Evolutionary conservation across 2,113 vertebrate genomes (phyloP).

Genomic region (Ifrita kowaldi): DNA sequence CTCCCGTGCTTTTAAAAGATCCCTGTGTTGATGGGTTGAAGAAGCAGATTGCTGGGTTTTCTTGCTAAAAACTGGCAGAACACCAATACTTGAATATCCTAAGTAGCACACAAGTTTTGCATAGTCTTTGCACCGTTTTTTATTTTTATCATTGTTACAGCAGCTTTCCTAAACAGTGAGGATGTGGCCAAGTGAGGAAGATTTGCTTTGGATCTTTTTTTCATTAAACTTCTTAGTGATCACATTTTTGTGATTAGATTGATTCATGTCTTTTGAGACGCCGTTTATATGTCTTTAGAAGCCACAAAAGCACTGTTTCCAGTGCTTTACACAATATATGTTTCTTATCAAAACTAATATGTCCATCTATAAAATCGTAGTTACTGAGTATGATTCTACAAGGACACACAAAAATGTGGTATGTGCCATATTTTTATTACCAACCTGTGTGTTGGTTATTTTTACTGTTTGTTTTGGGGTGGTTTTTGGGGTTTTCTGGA

Average conservation of each 20-base stretch:
- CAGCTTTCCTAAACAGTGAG: neutral
- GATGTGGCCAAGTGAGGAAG: neutral
- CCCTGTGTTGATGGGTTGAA: neutral
- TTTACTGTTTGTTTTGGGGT: neutral
- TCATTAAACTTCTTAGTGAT: neutral
- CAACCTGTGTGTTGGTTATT: neutral
- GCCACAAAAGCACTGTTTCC: neutral
- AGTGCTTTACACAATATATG: rapidly evolving
- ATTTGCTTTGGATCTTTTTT: neutral
- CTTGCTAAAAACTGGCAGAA: neutral
- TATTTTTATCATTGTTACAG: neutral
- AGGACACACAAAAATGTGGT: neutral
- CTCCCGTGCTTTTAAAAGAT: neutral
- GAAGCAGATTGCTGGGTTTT: neutral
- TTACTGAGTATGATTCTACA: neutral
- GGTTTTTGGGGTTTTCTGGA: too few relatives aligned
- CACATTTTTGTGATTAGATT: neutral
- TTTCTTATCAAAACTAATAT: neutral
- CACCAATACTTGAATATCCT: neutral
- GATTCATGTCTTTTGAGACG: neutral
- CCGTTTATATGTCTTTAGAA: neutral
- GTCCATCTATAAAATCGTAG: neutral
- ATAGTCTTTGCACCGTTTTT: neutral
- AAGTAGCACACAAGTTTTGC: neutral
- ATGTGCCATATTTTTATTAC: neutral